Evolutionary conservation across 2,113 vertebrate genomes (phyloP).

Genomic region (Coryphaenoides rupestris): DNA sequence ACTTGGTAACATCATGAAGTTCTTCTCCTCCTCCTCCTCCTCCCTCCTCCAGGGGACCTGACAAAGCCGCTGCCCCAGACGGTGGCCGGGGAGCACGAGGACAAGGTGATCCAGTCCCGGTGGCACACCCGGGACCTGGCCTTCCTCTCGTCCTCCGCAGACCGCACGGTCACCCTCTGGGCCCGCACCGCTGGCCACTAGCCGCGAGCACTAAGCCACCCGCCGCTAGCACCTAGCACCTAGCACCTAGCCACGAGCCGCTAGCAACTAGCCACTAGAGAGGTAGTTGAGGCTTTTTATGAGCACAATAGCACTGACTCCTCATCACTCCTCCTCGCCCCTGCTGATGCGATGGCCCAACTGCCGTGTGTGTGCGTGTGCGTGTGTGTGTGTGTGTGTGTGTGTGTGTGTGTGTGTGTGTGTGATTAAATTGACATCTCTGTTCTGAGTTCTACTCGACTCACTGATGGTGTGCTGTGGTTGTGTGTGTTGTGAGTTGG

Average conservation of each 20-base stretch:
- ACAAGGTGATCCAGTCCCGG: conserved; percentile 97
- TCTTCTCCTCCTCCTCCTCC: too few species aligned
- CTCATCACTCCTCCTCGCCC: too few species aligned
- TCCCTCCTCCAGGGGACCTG: conserved; percentile 80
- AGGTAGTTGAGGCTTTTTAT: background rate
- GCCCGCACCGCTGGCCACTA: conserved; percentile 70
- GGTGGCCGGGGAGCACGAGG: conserved; percentile 88
- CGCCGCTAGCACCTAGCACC: background rate
- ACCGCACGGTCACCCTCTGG: conserved; percentile 94
- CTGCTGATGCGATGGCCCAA: too few species aligned
- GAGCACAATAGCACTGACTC: conserved; percentile 17
- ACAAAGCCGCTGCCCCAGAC: conserved; percentile 92
- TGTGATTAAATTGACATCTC: too few species aligned
- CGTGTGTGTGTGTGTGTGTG: conserved; percentile 1
- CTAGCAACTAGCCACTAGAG: too few species aligned
- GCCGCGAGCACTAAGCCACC: too few species aligned
- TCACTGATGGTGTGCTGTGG: background rate
- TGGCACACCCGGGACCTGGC: conserved; percentile 92
- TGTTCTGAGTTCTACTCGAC: too few species aligned
- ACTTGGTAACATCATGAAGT: too few species aligned
- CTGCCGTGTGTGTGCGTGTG: background rate
- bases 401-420: too few species aligned
- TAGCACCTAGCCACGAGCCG: conserved; percentile 44
- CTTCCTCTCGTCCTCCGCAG: conserved; percentile 94
- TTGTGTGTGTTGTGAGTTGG: background rate